These are phyloP conservation scores for Sweltsa coloradensis DNA, from an alignment of 1,140 invertebrate genomes.

Conservation along the genomic window DNA sequence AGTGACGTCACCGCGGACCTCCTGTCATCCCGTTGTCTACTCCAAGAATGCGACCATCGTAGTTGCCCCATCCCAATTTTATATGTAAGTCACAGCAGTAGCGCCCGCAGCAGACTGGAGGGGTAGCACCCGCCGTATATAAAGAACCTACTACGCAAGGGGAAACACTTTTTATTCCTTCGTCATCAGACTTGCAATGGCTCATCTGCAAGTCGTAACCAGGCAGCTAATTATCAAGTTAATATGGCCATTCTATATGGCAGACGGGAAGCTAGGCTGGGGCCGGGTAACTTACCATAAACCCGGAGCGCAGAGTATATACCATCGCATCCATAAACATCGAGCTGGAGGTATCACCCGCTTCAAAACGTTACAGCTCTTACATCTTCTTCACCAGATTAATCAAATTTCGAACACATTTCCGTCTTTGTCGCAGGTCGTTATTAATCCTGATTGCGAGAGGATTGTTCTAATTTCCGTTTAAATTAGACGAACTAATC, in stretches of 20 bases:
- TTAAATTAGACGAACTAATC: no score
- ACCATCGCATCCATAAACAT: no score
- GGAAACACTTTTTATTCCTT: constrained; percentile 9
- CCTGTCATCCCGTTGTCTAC: constrained; percentile 13
- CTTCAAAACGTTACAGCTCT: no score
- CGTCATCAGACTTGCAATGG: constrained; percentile 11
- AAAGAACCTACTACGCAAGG: constrained; percentile 10
- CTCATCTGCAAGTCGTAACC: constrained; percentile 83
- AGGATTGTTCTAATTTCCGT: no score
- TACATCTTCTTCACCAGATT: no score
- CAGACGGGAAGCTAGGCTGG: constrained; percentile 31
- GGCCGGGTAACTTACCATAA: no score
- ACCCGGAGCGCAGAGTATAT: no score
- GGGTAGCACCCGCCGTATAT: constrained; percentile 4
- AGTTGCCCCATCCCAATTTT: constrained; percentile 23
- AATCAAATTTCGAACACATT: no score
- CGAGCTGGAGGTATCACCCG: no score
- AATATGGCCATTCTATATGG: constrained; percentile 64
- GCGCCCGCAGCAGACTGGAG: constrained; percentile 12
- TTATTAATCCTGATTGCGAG: no score
- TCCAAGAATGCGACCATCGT: constrained; percentile 22
- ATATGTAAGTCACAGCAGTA: constrained; percentile 24
- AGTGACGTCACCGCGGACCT: no score
- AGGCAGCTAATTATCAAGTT: constrained; percentile 82
- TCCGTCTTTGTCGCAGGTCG: no score